Base-by-base conservation (phyloP, 2,797 vertebrate genomes). In the Alcedo quadribrachys region DNA sequence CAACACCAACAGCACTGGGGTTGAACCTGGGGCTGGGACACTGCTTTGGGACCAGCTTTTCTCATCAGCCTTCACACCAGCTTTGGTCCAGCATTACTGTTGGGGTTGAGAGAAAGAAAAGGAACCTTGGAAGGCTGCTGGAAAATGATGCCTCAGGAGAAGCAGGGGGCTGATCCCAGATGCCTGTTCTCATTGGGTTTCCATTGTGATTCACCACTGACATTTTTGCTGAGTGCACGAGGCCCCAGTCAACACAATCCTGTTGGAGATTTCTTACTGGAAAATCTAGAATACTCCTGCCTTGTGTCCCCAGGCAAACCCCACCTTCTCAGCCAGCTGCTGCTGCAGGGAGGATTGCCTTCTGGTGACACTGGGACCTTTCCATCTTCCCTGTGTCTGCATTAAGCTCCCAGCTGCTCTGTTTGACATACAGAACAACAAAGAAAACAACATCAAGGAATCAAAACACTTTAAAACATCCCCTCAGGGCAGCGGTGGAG, bases 371-470 rank as follows among this genome's bases (percentile, higher is more conserved):
- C 50, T 54, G 86, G 62, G 84, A 90, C 62, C 35, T 81, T 65
- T 75, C 69, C 43, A 33, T 85, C 73, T 89, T 94, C 71, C 42
- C 24, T 7, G 40, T 42, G 45, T 58, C 66, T 83, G 12, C 20
- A 30, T 42, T 33, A 60, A 51, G 60, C 30, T 91, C 73, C 69
- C 58, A 75, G 79, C 32, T 53, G 46, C 20, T 45, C 62, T 14
- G 43, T 78, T 85, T 73, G 79, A 87, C 85, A 92, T 75, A 78
- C 4, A 2, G 84, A 94, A 87, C 73, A 46, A 83, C 33, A 90
- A 92, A 92, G 65, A 68, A 92, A 93, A 95, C 50, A 89, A 57
- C 85, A 89, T 62, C 62, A 85, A 85, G 40, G 28, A 85, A 92
- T 78, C 73, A 87, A 89, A 92, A 81, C 66, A 51, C 35, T 93